These are phyloP conservation scores for Polia nebulosa DNA, from an alignment of 2,888 invertebrate species.

Conservation along the genomic window DNA sequence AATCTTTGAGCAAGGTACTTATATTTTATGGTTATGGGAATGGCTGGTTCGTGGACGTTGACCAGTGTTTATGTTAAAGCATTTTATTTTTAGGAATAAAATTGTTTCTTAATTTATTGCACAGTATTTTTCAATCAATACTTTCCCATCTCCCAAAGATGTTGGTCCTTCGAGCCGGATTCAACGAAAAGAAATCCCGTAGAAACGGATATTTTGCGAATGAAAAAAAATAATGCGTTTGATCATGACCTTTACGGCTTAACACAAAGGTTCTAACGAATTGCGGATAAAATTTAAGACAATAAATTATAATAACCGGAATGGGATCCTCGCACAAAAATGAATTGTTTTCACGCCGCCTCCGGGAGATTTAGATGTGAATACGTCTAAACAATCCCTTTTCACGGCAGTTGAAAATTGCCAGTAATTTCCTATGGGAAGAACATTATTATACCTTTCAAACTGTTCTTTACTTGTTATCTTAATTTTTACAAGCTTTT, in stretches of 20 bases:
- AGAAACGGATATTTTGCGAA: conserved; percentile 1
- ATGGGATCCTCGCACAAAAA: conserved; percentile 49
- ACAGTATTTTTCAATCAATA: too few relatives aligned
- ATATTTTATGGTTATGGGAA: conserved; percentile 28
- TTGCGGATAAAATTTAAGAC: conserved; percentile 46
- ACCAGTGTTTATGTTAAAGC: background rate
- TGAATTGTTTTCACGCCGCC: conserved; percentile 54
- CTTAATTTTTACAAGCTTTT: background rate
- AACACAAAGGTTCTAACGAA: conserved; percentile 47
- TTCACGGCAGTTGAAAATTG: conserved; percentile 66
- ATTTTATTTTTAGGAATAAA: conserved; percentile 13
- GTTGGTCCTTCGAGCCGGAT: conserved; percentile 20
- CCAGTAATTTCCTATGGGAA: conserved; percentile 71
- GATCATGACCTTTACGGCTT: conserved; percentile 36
- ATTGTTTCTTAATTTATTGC: conserved; percentile 12
- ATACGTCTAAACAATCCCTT: conserved; percentile 69
- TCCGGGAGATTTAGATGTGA: conserved; percentile 63
- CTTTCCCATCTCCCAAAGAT: background rate
- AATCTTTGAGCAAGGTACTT: conserved; percentile 24
- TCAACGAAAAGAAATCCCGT: background rate
- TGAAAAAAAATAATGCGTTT: conserved; percentile 17
- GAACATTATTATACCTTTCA: conserved; percentile 66
- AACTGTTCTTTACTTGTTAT: conserved; percentile 41
- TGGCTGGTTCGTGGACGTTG: background rate
- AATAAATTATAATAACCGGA: conserved; percentile 44